phyloP scores from a whole-genome alignment of 2,797 vertebrate species.

The Fistularia tabacaria region DNA sequence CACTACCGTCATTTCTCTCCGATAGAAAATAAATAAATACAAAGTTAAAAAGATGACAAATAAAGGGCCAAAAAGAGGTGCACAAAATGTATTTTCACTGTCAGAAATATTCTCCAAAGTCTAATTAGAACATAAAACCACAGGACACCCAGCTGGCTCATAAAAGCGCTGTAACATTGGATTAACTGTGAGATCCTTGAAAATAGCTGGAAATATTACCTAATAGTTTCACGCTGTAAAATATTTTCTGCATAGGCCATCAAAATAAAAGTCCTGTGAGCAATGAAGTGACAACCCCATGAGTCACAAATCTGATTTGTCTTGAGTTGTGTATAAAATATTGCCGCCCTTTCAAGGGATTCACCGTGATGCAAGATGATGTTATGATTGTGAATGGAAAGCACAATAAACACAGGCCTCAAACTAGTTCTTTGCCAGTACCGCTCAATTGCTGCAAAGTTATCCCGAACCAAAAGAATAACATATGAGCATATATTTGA shows the following conservation, averaged over 20 bases:
- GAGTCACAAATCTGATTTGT: slow-evolving; percentile 8
- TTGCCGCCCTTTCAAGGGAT: not conserved
- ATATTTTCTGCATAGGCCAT: not conserved
- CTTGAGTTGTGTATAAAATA: slow-evolving; percentile 4
- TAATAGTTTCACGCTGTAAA: not conserved
- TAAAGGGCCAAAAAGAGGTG: no score
- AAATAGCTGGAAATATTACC: not conserved
- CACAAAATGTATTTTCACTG: no score
- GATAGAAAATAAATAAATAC: no score
- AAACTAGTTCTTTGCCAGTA: not conserved
- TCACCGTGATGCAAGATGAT: not conserved
- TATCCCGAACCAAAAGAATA: not conserved
- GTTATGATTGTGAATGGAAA: slow-evolving; percentile 1
- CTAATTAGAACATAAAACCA: no score
- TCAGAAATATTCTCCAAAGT: no score
- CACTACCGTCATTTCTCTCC: no score
- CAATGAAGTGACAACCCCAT: slow-evolving; percentile 16
- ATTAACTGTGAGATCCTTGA: slow-evolving; percentile 5
- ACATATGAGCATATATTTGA: not conserved
- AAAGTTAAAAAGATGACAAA: no score
- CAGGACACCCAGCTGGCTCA: not conserved
- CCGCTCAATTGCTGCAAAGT: not conserved
- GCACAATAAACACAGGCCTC: slow-evolving; percentile 2
- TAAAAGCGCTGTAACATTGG: not conserved
- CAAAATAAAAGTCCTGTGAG: slow-evolving; percentile 2